Conservation (phyloP, 2,113 vertebrate genomes). For the Blennius ocellaris region DNA sequence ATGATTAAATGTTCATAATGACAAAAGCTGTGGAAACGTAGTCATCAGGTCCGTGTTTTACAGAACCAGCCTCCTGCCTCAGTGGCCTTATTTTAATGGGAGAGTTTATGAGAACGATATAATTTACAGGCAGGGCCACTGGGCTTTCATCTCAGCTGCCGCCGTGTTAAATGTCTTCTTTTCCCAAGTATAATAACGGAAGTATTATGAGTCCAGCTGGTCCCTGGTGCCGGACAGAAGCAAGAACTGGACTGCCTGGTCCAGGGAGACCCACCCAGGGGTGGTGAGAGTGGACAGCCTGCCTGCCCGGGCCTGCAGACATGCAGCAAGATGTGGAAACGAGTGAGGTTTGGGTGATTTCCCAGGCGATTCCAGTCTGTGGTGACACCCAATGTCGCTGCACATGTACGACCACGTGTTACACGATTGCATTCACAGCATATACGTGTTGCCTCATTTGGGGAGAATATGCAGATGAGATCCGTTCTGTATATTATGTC, state of each 20-base stretch:
- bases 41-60: constrained; percentile 23
- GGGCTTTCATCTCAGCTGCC: constrained; percentile 71
- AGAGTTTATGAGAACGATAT: constrained; percentile 68
- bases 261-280: constrained; percentile 43
- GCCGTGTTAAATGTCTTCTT: constrained; percentile 70
- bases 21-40: constrained; percentile 28
- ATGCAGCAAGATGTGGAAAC: constrained; percentile 56
- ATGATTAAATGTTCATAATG: constrained; percentile 13
- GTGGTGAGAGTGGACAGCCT: neutral
- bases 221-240: constrained; percentile 44
- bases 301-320: constrained; percentile 3
- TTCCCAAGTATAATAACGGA: constrained; percentile 70
- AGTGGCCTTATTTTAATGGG: constrained; percentile 63
- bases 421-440: neutral
- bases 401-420: neutral
- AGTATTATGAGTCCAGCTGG: constrained; percentile 64
- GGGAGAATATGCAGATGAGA: neutral
- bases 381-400: constrained; percentile 18
- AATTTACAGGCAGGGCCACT: constrained; percentile 68
- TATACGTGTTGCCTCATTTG: neutral
- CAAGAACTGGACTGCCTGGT: constrained; percentile 47
- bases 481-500: neutral
- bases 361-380: constrained; percentile 26
- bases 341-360: constrained; percentile 44
- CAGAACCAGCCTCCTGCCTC: constrained; percentile 34